Evolutionary conservation across 1,140 invertebrate species (phyloP), one percentile per base, ranked within the genome.

Genomic region (Brachionus manjavacas): DNA sequence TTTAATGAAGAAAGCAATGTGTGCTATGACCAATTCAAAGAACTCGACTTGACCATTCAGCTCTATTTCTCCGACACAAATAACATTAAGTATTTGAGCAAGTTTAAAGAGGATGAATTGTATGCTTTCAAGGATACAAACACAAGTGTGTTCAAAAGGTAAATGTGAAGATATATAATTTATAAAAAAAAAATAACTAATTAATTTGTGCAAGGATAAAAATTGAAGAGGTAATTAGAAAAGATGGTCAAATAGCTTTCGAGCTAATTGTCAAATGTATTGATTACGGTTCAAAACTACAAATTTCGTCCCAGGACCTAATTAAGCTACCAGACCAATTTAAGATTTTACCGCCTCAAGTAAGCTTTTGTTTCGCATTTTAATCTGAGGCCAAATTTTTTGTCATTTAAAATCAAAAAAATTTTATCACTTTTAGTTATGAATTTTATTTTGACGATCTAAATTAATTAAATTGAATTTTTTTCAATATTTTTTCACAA

Each of bases 251-350:
- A 39, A 81, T 81, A n/a, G 79, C 64, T 16, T 64, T 28, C 14
- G 64, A 81, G 14, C 31, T 68, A 12, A 28, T 81, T 41, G 79
- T 81, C 4, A 81, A 81, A 64, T 64, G 52, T 23, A 81, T 81
- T 28, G 79, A 81, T 64, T 68, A 81, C 43, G 79, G 79, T 20
- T 39, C 49, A 7, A 60, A 68, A 8, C 25, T 81, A 9, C 55
- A 64, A 41, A 68, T 81, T 9, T 68, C 28, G 11, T 14, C 49
- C 14, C 35, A 68, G 3, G 79, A 81, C 16, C 25, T 81, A 16
- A 81, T 81, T 4, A 60, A 64, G 9, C 23, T 81, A 28, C 79
- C 79, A 2, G 79, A 81, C n/a, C n/a, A 81, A 43, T 81, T 81
- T 9, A 81, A 81, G 39, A 43, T 28, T 11, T 46, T 81, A 43